Percentiles rank a stretch among this genome's conserved stretches.
These are phyloP conservation scores for Psophia crepitans DNA, from an alignment of 2,113 vertebrate species.

Conservation along the genomic window DNA sequence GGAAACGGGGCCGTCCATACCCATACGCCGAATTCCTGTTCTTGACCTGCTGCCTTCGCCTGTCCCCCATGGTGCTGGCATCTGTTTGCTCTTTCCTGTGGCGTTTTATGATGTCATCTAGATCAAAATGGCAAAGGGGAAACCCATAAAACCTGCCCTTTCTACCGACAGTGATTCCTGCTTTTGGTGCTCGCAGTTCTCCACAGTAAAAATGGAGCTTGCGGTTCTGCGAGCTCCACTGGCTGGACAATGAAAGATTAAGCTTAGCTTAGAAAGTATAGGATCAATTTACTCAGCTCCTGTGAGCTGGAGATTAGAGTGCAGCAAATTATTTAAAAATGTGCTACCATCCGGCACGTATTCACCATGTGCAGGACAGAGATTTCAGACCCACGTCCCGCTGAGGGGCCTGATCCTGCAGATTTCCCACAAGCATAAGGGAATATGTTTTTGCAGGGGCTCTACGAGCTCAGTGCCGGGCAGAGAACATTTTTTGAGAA, in stretches of 20 bases:
- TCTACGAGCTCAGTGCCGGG: background rate
- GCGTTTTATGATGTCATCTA: conserved; percentile 66
- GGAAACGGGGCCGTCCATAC: background rate
- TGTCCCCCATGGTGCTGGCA: background rate
- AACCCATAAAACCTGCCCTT: background rate
- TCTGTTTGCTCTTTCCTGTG: conserved; percentile 24
- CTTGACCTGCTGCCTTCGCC: conserved; percentile 17
- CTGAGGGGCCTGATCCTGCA: rapidly evolving
- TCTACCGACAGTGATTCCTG: background rate
- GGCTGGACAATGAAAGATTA: background rate
- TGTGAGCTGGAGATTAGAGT: background rate
- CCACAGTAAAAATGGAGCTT: rapidly evolving
- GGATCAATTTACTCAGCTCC: background rate
- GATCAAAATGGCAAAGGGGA: background rate
- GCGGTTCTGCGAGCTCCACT: background rate
- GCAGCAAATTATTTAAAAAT: background rate
- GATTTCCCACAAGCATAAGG: background rate
- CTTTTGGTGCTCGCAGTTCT: background rate
- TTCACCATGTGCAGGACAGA: background rate
- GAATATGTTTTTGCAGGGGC: background rate
- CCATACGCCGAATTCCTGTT: background rate
- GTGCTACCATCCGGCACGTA: background rate
- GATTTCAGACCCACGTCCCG: background rate
- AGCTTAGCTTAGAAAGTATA: conserved; percentile 19
- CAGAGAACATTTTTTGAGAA: background rate